phyloP scores from a whole-genome alignment of 1,140 invertebrate species.

The Philopotamus ludificatus region DNA sequence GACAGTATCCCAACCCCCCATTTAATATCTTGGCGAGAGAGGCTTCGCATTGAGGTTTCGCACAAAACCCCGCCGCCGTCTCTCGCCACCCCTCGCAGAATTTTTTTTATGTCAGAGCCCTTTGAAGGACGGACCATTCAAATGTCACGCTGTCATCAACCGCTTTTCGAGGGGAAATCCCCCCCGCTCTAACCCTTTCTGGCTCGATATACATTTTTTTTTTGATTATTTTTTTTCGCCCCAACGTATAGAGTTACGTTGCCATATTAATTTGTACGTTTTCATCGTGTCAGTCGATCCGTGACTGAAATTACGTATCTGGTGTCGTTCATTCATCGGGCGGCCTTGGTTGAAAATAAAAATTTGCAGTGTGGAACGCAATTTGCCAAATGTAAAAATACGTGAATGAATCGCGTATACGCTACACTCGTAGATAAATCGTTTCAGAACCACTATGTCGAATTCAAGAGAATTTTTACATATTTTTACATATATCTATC shows the following conservation, averaged over 20 bases:
- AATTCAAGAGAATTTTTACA: too few relatives aligned
- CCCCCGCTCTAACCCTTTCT: not conserved
- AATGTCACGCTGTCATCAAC: not conserved
- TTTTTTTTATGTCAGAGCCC: constrained; percentile 2
- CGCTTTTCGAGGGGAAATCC: not conserved
- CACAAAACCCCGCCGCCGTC: constrained; percentile 6
- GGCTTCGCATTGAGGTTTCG: constrained; percentile 9
- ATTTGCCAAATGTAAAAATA: too few relatives aligned
- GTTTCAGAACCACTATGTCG: too few relatives aligned
- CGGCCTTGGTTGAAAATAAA: constrained; percentile 7
- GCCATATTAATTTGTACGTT: too few relatives aligned
- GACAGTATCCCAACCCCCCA: not conserved
- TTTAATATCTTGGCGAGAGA: not conserved
- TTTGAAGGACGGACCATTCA: not conserved
- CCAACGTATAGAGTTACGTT: too few relatives aligned
- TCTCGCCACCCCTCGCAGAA: not conserved
- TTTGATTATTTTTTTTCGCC: too few relatives aligned
- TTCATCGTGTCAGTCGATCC: not conserved
- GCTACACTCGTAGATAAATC: too few relatives aligned
- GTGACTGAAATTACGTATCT: constrained; percentile 9
- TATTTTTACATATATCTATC: too few relatives aligned
- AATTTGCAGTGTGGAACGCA: too few relatives aligned
- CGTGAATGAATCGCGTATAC: too few relatives aligned
- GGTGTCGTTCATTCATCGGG: not conserved
- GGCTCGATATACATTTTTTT: too few relatives aligned